Percentiles rank a stretch among this genome's conserved stretches.
phyloP scores from a whole-genome alignment of 2,888 invertebrate genomes.

The Lithophane ornitopus region DNA sequence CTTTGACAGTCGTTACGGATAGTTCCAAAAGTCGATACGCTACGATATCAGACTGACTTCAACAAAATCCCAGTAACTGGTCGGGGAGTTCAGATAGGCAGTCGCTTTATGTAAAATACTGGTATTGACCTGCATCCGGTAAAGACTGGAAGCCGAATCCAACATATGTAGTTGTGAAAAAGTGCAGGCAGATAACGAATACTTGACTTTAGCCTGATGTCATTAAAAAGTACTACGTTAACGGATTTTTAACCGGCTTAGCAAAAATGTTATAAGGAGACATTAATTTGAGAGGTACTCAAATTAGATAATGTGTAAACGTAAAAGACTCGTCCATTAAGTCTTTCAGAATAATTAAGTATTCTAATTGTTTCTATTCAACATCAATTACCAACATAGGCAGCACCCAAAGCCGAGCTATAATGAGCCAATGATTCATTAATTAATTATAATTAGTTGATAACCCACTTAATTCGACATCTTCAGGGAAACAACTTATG shows the following conservation, averaged over 20 bases:
- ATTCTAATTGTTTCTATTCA: slow-evolving; percentile 16
- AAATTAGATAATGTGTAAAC: background rate
- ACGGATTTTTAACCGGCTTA: background rate
- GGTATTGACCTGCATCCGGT: no score
- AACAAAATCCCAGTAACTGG: no score
- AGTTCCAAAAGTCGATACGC: background rate
- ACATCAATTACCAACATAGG: background rate
- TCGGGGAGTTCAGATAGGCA: no score
- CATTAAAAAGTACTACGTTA: background rate
- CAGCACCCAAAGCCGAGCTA: background rate
- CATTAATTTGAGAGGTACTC: background rate
- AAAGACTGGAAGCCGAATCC: background rate
- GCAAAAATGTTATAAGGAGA: background rate
- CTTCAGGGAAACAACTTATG: slow-evolving; percentile 38
- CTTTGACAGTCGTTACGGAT: background rate
- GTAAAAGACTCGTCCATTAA: background rate
- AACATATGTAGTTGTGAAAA: background rate
- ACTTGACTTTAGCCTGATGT: no score
- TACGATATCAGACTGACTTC: no score
- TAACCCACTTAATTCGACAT: slow-evolving; percentile 35
- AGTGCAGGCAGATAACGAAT: no score
- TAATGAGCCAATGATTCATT: slow-evolving; percentile 13
- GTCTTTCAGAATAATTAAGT: background rate
- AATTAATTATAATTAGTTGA: slow-evolving; percentile 40
- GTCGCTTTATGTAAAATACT: background rate